phyloP scores from a whole-genome alignment of 2,113 vertebrate genomes.

The Neodon shergylaensis region DNA sequence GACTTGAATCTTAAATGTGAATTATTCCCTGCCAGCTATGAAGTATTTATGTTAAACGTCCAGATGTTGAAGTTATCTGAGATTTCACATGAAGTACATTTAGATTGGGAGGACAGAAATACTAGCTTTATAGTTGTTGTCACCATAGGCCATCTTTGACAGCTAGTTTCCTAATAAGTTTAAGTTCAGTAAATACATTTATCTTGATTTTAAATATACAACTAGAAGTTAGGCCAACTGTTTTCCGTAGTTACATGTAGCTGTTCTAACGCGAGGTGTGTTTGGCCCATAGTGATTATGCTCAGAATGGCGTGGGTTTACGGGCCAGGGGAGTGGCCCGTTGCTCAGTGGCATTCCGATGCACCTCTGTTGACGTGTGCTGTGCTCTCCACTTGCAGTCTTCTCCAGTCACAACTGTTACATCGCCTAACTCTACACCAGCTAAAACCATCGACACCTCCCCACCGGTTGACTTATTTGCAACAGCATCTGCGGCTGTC shows the following conservation, averaged over 20 bases:
- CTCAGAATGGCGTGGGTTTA: neutral
- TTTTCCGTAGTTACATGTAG: slow-evolving; percentile 16
- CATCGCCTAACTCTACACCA: slow-evolving; percentile 93
- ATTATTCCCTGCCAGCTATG: neutral
- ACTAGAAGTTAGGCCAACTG: neutral
- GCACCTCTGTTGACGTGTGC: neutral
- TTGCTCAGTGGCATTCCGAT: neutral
- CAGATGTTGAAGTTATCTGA: slow-evolving; percentile 31
- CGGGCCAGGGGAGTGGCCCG: neutral
- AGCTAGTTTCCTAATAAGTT: neutral
- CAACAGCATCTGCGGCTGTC: slow-evolving; percentile 87
- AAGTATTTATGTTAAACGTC: slow-evolving; percentile 22
- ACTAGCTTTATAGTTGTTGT: neutral
- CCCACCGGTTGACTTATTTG: slow-evolving; percentile 93
- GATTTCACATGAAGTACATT: neutral
- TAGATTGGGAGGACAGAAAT: neutral
- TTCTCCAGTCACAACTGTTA: slow-evolving; percentile 91
- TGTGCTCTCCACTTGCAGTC: slow-evolving; percentile 87
- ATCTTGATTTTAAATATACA: neutral
- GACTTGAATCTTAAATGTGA: slow-evolving; percentile 20
- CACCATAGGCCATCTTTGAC: neutral
- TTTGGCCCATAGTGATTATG: neutral
- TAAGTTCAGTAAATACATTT: neutral
- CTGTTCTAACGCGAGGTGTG: neutral
- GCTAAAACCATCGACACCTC: slow-evolving; percentile 94